Base-by-base conservation (phyloP, 2,888 invertebrate genomes). In the Orthonevra nobilis region DNA sequence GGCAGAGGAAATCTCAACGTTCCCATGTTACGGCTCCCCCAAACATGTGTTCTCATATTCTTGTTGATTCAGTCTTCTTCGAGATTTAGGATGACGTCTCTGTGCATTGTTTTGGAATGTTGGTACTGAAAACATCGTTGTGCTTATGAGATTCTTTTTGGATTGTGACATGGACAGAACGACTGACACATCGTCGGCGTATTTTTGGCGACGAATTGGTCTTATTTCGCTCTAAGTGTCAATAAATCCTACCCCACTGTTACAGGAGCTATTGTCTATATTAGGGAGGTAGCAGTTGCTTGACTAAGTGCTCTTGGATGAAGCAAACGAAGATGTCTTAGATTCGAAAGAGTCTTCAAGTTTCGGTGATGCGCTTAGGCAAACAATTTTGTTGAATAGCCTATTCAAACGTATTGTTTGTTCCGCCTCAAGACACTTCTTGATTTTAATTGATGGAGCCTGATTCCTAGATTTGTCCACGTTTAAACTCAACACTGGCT, bases 401-500 rank as follows among this genome's bases (percentile, higher is more conserved):
- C 88, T 88, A 73, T 88, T 86, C n/a, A 88, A 83, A 42, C 52
- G 68, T 10, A 30, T 77, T 34, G 79, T 79, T 32, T 82, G 86
- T 12, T 86, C 85, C 20, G 86, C 81, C 81, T 87, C 87, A 10
- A 89, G 82, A 19, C 86, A 84, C 75, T 86, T 87, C 58, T 89
- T 89, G 7, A 89, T 89, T 81, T 86, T 87, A 23, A 89, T 88
- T 19, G 86, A 87, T 32, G 88, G 87, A 3, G 88, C 86, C 82
- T 89, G 89, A 82, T 88, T 89, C 28, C 85, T 86, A 9, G 87
- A 86, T 63, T 89, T 89, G 81, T 89, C 89, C 6, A 89, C 86
- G 74, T 89, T 86, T 14, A 89, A 83, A 15, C 85, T 87, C 12
- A 89, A 83, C 46, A 89, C 89, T 9, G 89, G 89, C 64, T 88